Base-by-base conservation (phyloP, 1,140 invertebrate genomes). In the Pachyrhynchus sulphureomaculatus region DNA sequence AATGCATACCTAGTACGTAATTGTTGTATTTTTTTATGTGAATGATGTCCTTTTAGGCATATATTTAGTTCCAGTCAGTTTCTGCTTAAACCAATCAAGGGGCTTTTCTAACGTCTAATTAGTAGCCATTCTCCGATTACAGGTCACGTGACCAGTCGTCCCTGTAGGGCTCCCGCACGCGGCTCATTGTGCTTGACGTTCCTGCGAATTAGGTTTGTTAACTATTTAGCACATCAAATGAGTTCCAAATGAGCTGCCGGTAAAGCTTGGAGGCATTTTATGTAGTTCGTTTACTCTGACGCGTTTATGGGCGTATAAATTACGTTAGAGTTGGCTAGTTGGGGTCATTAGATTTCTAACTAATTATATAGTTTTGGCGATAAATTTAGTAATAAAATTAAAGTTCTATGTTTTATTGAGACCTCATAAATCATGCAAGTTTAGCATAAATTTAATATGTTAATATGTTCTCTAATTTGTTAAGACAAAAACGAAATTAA, bases 61-160 rank as follows among this genome's bases (percentile, higher is more conserved):
- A n/a, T n/a, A n/a, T n/a, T n/a, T n/a, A 26, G 24, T 26, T 26
- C 8, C 3, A 21, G 3, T 48, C 26, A 21, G 21, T 29, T 23
- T 32, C 45, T 48, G 45, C 8, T 20, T 20, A 44, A 48, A 12
- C 45, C 41, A 18, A 21, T 17, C n/a, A 10, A 24, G 45, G 26
- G 21, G 13, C 8, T 20, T 23, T 45, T 12, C 23, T 13, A 23
- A 37, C 37, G 56, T 52, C 62, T 70, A 70, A 70, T 70, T 68
- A 70, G 64, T 58, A 66, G 61, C 64, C 59, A 68, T 68, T 70
- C 68, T 68, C 61, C 65, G 62, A 66, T 70, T 70, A 70, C 66
- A 47, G 59, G 64, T 60, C 68, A 70, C 68, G 66, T 70, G 68
- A 70, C 68, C 57, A 54, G 44, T 65, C 63, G 51, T 55, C 64